Evolutionary conservation across 2,797 vertebrate genomes (phyloP), one percentile per base, ranked within the genome.

Genomic region (Naso thynnoides): DNA sequence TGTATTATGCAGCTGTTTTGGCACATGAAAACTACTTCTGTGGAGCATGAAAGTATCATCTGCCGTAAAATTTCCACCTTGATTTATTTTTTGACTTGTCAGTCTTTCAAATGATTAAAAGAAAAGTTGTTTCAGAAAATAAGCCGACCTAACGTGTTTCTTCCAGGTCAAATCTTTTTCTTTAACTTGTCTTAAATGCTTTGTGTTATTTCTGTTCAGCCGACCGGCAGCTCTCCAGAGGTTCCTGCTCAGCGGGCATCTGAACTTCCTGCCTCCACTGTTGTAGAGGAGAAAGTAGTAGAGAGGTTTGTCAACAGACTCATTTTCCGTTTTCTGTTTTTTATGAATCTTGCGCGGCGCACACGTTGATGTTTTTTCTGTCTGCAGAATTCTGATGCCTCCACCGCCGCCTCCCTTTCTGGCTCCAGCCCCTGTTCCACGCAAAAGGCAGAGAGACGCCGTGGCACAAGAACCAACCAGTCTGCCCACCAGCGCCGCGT

Each of bases 351-450:
- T 53, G 15, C 47, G 23, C 55, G 44, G 21, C 8, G 16, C 38
- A 27, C n/a, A 55, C 50, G 29, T 47, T 58, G 18, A 70, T 39
- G 8, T 58, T 69, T 24, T 23, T 58, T 70, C 23, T 42, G 14
- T 41, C 19, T 44, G 26, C 64, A 95, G 94, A 78, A 56, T 89
- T 23, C 71, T 95, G 82, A 95, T 95, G 94, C 94, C 94, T 8
- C 93, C 95, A 0, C 95, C 94, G 0, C 86, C 91, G 0, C 86
- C 79, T 16, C 76, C 76, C 23, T 84, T 89, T 19, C 71, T 80
- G 55, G 58, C 72, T 52, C 80, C 86, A 0, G 63, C 75, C 13
- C 82, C 88, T 2, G 67, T 84, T 33, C 11, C 61, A 0, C 91
- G 88, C 47, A 95, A 95, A 86, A 91, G 94, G 76, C 86, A 4